Conservation (phyloP, 1,140 invertebrate genomes). For the Drosophila eugracilis region DNA sequence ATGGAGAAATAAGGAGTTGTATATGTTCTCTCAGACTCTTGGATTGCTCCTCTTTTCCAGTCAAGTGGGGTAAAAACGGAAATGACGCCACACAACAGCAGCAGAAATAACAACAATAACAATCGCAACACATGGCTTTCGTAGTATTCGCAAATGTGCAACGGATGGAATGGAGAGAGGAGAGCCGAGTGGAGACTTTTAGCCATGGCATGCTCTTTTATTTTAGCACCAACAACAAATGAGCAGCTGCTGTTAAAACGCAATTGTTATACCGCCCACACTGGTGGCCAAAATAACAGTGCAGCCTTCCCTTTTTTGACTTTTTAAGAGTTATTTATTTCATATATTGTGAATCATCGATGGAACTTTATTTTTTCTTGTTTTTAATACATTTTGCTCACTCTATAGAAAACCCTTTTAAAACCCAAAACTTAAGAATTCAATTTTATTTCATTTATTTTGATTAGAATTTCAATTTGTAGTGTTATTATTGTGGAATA, state of each 20-base stretch:
- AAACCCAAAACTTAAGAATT: no score
- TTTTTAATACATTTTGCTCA: no score
- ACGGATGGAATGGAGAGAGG: conserved; percentile 38
- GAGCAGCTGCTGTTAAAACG: conserved; percentile 42
- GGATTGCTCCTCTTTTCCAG: conserved; percentile 47
- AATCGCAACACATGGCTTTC: conserved; percentile 20
- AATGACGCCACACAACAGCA: conserved; percentile 68
- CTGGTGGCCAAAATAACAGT: conserved; percentile 34
- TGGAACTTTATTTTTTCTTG: not conserved
- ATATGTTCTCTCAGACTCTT: conserved; percentile 12
- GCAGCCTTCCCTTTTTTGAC: not conserved
- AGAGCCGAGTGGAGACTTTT: conserved; percentile 57
- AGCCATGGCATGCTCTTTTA: conserved; percentile 64
- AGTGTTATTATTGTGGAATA: no score
- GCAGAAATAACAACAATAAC: conserved; percentile 16
- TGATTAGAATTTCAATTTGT: no score
- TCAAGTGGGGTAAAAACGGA: conserved; percentile 72
- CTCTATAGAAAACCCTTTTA: no score
- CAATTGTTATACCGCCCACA: conserved; percentile 41
- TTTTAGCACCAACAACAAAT: conserved; percentile 26
- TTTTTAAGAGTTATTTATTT: conserved; percentile 12
- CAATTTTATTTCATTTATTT: no score
- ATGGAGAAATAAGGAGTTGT: conserved; percentile 28
- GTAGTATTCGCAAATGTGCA: conserved; percentile 54
- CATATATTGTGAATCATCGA: not conserved